Evolutionary conservation across 1,140 invertebrate species (phyloP), one percentile per base, ranked within the genome.

Genomic region (Asbolus verrucosus): DNA sequence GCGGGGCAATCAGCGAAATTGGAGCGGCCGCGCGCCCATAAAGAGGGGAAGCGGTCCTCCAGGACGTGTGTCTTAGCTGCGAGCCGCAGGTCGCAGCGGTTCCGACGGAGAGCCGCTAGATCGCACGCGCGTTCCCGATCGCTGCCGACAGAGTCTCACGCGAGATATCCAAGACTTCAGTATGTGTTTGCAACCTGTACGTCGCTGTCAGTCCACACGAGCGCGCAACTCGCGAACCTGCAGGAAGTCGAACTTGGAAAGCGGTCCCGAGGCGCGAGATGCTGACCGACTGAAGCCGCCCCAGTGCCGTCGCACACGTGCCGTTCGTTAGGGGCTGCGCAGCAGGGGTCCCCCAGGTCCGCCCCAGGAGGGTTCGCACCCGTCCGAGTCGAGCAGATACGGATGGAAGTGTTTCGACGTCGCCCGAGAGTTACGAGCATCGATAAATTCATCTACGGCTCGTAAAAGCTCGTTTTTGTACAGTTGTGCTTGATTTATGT

Each of bases 61-160:
- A 1, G 4, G 14, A 59, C 69, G 69, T 70, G 65, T 9, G 61
- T 54, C 69, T 31, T 43, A 21, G 69, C 8, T 66, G 2, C n/a
- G n/a, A 1, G 9, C 19, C 61, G 41, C 36, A 50, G 18, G 9
- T 5, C 9, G 27, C 39, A n/a, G n/a, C n/a, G n/a, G 21, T 36
- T 65, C 14, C 36, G 39, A 30, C 61, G 39, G 24, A 39, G 60
- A 39, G 73, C 75, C 80, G 79, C 75, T 79, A 80, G 79, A 80
- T 79, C 77, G 80, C 80, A 78, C 77, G 79, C 79, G 79, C 80
- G 73, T 81, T 76, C 76, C 66, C 72, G 75, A 77, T 77, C 73
- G 61, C 31, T 74, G 72, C 76, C 76, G 79, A 71, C 72, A 11
- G 73, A 71, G 43, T 70, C 50, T 59, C 63, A 71, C 73, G 75